These are phyloP conservation scores for Microcebus lehilahytsara DNA, from an alignment of 2,113 vertebrate genomes.

Conservation along the genomic window DNA sequence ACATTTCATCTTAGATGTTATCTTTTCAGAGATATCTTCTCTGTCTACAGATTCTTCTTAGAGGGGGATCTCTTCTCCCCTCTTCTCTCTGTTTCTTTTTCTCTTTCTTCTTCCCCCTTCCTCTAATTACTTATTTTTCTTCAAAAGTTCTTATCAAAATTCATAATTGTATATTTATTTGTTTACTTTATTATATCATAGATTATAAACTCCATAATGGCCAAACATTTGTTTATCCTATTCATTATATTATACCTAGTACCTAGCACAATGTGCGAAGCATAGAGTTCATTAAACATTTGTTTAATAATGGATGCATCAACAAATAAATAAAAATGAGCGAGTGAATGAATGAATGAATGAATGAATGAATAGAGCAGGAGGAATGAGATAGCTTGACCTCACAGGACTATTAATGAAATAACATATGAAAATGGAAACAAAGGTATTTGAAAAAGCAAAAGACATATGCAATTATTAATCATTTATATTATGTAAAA, in stretches of 20 bases:
- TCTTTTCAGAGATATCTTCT: background rate
- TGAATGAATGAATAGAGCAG: background rate
- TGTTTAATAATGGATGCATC: background rate
- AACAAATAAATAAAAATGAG: background rate
- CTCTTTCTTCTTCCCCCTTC: background rate
- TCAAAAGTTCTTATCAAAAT: background rate
- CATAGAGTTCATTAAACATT: background rate
- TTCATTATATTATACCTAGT: background rate
- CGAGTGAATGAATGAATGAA: background rate
- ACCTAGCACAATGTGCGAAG: background rate
- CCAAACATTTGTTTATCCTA: background rate
- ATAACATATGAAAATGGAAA: background rate
- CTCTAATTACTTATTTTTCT: background rate
- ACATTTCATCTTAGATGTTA: background rate
- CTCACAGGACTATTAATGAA: background rate
- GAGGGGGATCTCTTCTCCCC: background rate
- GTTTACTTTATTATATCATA: background rate
- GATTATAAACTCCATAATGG: background rate
- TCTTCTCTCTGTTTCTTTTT: background rate
- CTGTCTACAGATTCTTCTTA: background rate
- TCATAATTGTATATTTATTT: background rate
- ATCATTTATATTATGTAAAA: background rate
- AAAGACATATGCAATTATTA: background rate
- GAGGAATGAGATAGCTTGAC: background rate
- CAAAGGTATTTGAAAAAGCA: background rate